These are phyloP conservation scores for Perca flavescens DNA, from an alignment of 2,113 vertebrate species.

Conservation along the genomic window DNA sequence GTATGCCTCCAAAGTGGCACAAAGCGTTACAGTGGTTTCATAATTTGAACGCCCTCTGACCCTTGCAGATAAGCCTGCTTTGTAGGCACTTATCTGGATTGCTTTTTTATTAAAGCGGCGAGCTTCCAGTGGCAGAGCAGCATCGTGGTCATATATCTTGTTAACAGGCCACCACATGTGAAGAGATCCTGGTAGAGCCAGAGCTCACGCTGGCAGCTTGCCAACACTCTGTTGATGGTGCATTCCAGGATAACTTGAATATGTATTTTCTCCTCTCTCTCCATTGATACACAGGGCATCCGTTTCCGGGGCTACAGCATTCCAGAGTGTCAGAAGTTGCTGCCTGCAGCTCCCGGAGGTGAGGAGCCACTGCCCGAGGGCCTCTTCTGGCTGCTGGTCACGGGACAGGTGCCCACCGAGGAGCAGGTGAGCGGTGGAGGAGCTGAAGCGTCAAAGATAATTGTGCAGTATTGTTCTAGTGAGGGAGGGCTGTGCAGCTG, in stretches of 20 bases:
- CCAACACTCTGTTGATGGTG: neutral
- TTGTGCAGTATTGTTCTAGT: neutral
- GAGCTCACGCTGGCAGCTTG: conserved; percentile 1
- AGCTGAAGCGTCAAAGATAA: neutral
- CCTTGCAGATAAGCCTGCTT: neutral
- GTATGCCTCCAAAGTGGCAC: conserved; percentile 35
- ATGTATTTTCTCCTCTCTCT: neutral
- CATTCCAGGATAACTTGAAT: conserved; percentile 5
- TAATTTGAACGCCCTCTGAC: neutral
- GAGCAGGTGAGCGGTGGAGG: conserved; percentile 88
- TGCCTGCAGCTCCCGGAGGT: conserved; percentile 93
- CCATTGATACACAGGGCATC: conserved; percentile 87
- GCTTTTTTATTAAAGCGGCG: conserved; percentile 4
- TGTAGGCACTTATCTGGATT: conserved; percentile 27
- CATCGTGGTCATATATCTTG: neutral
- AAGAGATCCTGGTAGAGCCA: neutral
- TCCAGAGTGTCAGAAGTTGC: conserved; percentile 94
- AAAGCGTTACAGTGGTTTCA: neutral
- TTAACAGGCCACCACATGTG: neutral
- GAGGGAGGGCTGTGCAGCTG: neutral
- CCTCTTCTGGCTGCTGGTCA: conserved; percentile 97
- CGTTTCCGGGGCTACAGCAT: conserved; percentile 98
- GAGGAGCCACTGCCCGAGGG: conserved; percentile 95
- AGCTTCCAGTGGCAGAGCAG: neutral
- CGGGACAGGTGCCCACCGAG: conserved; percentile 91